Percentiles rank a stretch among this genome's conserved stretches.
Evolutionary conservation across 2,888 invertebrate species (phyloP).

Genomic region (Drosophila neoperkinsi): DNA sequence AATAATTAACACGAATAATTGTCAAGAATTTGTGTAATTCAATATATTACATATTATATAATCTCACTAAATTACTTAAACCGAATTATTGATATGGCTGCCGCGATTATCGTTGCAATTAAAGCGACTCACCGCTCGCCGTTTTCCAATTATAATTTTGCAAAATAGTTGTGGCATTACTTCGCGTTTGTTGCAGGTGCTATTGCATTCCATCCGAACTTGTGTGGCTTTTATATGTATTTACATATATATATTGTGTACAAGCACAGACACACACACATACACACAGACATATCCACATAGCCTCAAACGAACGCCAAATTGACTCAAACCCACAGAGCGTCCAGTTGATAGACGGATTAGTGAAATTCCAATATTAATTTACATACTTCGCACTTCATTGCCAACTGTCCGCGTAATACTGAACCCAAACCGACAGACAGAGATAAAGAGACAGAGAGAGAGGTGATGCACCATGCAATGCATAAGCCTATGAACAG

Average conservation of each 20-base stretch:
- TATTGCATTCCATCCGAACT: slow-evolving; percentile 13
- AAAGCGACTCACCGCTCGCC: slow-evolving; percentile 25
- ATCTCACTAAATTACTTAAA: slow-evolving; percentile 34
- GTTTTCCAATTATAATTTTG: slow-evolving; percentile 31
- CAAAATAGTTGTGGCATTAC: slow-evolving; percentile 22
- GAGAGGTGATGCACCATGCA: slow-evolving; percentile 20
- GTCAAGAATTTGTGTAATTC: background rate
- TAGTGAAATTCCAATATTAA: slow-evolving; percentile 73
- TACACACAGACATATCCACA: background rate
- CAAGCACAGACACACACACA: background rate
- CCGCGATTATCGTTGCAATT: slow-evolving; percentile 5
- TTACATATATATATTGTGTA: background rate
- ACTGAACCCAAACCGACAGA: slow-evolving; percentile 4
- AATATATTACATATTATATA: slow-evolving; percentile 21
- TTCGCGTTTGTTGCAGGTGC: slow-evolving; percentile 8
- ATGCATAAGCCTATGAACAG: slow-evolving; percentile 47
- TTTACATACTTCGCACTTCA: slow-evolving; percentile 72
- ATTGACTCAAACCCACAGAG: slow-evolving; percentile 7
- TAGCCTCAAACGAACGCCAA: background rate
- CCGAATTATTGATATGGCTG: slow-evolving; percentile 36
- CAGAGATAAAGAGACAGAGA: background rate
- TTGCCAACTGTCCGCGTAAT: slow-evolving; percentile 39
- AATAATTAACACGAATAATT: background rate
- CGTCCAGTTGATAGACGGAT: slow-evolving; percentile 57
- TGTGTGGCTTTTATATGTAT: slow-evolving; percentile 23